A percentile compares a stretch with the other conserved stretches of the same genome.
These are phyloP conservation scores for Nemapogon koenigi DNA, from an alignment of 2,888 invertebrate genomes.

Conservation along the genomic window DNA sequence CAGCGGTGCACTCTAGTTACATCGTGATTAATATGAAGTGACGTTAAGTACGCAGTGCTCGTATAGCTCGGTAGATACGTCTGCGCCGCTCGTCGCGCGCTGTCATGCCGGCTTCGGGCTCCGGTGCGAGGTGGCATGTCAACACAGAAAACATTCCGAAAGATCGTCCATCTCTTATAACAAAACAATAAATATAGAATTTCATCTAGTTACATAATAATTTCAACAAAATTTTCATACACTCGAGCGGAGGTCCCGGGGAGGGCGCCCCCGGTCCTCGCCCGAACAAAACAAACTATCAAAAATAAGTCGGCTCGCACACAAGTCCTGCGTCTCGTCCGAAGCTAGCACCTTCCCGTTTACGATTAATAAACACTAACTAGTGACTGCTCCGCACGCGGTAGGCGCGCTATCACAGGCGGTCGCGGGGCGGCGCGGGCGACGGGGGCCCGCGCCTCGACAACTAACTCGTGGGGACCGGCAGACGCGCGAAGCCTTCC, in stretches of 20 bases:
- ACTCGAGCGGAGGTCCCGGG: conserved; percentile 48
- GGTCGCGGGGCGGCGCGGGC: conserved; percentile 46
- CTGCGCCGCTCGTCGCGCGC: not conserved
- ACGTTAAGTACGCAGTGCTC: too few relatives aligned
- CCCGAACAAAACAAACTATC: conserved; percentile 62
- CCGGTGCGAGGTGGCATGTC: conserved; percentile 52
- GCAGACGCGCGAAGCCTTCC: conserved; percentile 75
- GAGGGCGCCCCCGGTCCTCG: conserved; percentile 59
- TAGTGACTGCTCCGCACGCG: conserved; percentile 36
- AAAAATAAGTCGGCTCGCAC: conserved; percentile 64
- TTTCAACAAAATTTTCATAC: conserved; percentile 63
- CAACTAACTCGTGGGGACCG: conserved; percentile 74
- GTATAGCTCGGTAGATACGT: too few relatives aligned
- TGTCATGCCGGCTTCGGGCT: conserved; percentile 23
- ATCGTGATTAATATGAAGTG: too few relatives aligned
- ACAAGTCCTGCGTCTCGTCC: conserved; percentile 61
- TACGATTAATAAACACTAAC: conserved; percentile 60
- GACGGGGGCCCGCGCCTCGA: conserved; percentile 52
- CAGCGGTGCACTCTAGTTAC: too few relatives aligned
- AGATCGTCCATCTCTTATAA: conserved; percentile 49
- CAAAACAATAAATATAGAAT: conserved; percentile 61
- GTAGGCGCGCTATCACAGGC: conserved; percentile 47
- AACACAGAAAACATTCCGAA: conserved; percentile 63
- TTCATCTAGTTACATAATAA: conserved; percentile 61
- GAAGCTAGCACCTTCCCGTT: conserved; percentile 65